Base-by-base conservation (phyloP, 1,140 invertebrate species). In the Anastatus disparis region DNA sequence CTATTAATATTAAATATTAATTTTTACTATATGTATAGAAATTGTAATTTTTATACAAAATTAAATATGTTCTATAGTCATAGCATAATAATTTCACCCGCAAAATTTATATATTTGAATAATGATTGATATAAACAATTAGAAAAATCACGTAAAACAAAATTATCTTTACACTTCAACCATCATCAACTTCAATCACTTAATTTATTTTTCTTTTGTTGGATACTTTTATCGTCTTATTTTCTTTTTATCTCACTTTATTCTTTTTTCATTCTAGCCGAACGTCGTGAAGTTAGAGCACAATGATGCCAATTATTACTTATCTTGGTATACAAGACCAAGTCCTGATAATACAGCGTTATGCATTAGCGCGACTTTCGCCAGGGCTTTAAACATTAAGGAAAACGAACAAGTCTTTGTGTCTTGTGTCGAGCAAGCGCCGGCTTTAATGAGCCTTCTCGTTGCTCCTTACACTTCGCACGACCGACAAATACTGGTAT, bases 401-500 rank as follows among this genome's bases (percentile, higher is more conserved):
- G 82, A 87, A 38, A 79, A 75, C 2, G 78, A 82, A 29, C 70
- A 81, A 62, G 79, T 87, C 29, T 70, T 75, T 22, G 74, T 84
- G 22, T 78, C 78, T 2, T 75, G 61, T 3, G 13, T 79, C 15
- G 58, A 76, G 20, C 52, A 79, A 17, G 59, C 76, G 15, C 74
- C 79, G 3, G 68, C 79, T 6, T 42, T 86, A 22, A 79, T 72
- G 26, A 81, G 76, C 56, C 66, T 84, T 29, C 58, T 65, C 31
- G 80, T 86, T 0, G 55, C 52, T 24, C 88, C 89, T 6, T 62
- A 81, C 35, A 86, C 80, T n/a, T 42, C 74, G 24, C 80, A 87
- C 71, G 89, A 90, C 74, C 88, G 87, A 82, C 87, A 90, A 79
- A 88, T 87, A 73, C 67, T 87, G 76, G 86, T 87, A 76, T 17